Evolutionary conservation across 1,140 invertebrate species (phyloP).

Genomic region (Kradibia gibbosae): DNA sequence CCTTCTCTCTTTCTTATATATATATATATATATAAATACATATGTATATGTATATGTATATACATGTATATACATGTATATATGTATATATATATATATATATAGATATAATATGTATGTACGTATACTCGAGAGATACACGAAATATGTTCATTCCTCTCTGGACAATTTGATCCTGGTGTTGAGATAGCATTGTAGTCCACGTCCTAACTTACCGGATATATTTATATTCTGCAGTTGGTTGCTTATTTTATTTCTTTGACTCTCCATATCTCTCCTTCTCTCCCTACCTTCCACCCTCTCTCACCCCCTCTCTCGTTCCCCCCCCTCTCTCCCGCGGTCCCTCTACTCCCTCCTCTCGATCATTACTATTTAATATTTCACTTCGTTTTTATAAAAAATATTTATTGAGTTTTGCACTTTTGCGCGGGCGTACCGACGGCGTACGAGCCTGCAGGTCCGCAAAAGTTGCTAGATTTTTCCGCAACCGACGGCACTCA

Average conservation of each 20-base stretch:
- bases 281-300: not conserved
- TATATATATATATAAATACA: too few species aligned
- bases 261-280: slow-evolving; percentile 1
- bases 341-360: not conserved
- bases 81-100: too few species aligned
- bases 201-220: slow-evolving; percentile 20
- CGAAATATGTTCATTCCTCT: slow-evolving; percentile 69
- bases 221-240: slow-evolving; percentile 47
- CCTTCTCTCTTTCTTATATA: slow-evolving; percentile 54
- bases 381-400: too few species aligned
- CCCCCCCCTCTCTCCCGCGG: not conserved
- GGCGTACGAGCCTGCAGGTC: too few species aligned
- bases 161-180: slow-evolving; percentile 70
- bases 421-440: too few species aligned
- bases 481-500: too few species aligned
- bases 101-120: too few species aligned
- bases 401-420: too few species aligned
- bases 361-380: too few species aligned
- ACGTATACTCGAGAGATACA: slow-evolving; percentile 26
- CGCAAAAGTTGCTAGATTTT: too few species aligned
- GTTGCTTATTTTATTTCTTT: slow-evolving; percentile 40
- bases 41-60: too few species aligned
- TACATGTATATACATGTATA: too few species aligned
- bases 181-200: slow-evolving; percentile 68
- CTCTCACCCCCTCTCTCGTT: slow-evolving; percentile 5